phyloP scores from a whole-genome alignment of 2,888 invertebrate species.

The Gasteruption jaculator region DNA sequence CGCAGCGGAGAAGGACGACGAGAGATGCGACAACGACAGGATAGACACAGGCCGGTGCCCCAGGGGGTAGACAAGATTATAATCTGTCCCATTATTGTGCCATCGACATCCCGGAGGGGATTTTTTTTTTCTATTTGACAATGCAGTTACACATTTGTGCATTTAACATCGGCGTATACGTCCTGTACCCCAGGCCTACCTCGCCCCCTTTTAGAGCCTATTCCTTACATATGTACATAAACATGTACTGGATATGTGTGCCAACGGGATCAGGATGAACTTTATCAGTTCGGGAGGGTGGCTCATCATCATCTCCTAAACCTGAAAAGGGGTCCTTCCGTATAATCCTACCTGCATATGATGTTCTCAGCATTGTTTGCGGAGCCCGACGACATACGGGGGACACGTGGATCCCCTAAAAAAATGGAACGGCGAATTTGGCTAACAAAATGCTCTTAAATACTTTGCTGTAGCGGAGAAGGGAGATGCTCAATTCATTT shows the following conservation, averaged over 20 bases:
- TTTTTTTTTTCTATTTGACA: constrained; percentile 48
- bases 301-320: constrained; percentile 36
- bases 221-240: too few relatives aligned
- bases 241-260: too few relatives aligned
- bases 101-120: constrained; percentile 51
- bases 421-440: too few relatives aligned
- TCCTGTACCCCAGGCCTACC: constrained; percentile 19
- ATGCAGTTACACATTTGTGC: constrained; percentile 51
- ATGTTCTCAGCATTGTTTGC: constrained; percentile 46
- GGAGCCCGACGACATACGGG: constrained; percentile 35
- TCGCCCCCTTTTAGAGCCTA: too few relatives aligned
- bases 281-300: constrained; percentile 31
- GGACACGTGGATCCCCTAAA: constrained; percentile 8
- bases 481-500: too few relatives aligned
- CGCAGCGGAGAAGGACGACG: constrained; percentile 11
- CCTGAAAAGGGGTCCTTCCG: constrained; percentile 41
- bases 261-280: constrained; percentile 27
- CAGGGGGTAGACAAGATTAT: constrained; percentile 52
- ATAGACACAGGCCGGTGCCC: constrained; percentile 22
- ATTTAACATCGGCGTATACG: constrained; percentile 44
- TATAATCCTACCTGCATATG: constrained; percentile 52
- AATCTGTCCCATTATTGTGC: constrained; percentile 52
- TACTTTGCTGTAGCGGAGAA: too few relatives aligned
- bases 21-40: constrained; percentile 1
- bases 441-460: constrained; percentile 33